phyloP scores from a whole-genome alignment of 2,113 vertebrate genomes.

The Platichthys stellatus region DNA sequence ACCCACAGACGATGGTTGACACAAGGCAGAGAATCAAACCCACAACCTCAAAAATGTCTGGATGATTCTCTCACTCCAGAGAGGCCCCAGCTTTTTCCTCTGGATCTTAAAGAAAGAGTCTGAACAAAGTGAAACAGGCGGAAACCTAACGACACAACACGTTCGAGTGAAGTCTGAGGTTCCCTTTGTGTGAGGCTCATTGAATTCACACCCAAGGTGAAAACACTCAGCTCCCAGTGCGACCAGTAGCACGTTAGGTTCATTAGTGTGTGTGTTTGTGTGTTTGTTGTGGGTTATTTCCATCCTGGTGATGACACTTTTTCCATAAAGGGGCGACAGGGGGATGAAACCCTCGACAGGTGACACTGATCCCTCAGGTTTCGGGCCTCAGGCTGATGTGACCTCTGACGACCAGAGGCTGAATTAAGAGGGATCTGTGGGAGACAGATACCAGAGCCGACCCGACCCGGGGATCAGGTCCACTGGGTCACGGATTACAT shows the following conservation, averaged over 20 bases:
- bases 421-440: constrained; percentile 26
- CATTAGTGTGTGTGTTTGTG: constrained; percentile 2
- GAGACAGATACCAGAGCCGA: constrained; percentile 15
- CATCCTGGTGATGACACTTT: constrained; percentile 44
- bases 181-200: not conserved
- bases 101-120: no score
- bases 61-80: not conserved
- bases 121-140: no score
- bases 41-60: not conserved
- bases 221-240: not conserved
- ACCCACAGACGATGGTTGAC: not conserved
- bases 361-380: constrained; percentile 62
- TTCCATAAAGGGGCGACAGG: constrained; percentile 33
- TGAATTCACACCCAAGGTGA: not conserved
- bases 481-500: constrained; percentile 21
- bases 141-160: no score
- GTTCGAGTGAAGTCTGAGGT: no score
- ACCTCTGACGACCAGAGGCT: constrained; percentile 33
- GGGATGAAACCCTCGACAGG: constrained; percentile 55
- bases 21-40: not conserved
- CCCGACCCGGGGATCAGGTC: constrained; percentile 3
- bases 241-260: not conserved
- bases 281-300: constrained; percentile 57
- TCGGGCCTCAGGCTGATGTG: constrained; percentile 14
- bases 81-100: not conserved